Conservation (phyloP, 2,888 invertebrate genomes). For the Melitaea athalia region DNA sequence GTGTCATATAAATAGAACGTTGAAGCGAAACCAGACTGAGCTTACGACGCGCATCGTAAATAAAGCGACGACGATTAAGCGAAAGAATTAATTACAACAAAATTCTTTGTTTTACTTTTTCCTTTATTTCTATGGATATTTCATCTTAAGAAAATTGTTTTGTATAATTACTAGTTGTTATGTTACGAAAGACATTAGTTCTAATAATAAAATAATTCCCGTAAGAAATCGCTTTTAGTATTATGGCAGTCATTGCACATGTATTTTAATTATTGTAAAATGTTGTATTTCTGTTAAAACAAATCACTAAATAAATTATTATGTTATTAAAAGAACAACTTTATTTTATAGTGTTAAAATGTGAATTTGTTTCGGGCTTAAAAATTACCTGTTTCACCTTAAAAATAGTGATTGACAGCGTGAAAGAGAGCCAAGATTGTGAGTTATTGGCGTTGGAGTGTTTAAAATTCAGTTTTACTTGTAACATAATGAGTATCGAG, state of each 20-base stretch:
- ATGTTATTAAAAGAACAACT: not conserved
- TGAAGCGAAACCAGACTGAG: slow-evolving; percentile 8
- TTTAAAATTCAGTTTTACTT: not conserved
- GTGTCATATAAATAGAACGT: slow-evolving; percentile 51
- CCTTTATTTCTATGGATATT: too few relatives aligned
- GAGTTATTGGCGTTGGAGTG: slow-evolving; percentile 7
- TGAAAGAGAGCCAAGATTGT: slow-evolving; percentile 23
- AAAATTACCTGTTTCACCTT: slow-evolving; percentile 20
- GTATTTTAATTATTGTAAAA: too few relatives aligned
- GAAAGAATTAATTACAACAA: not conserved
- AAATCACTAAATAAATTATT: too few relatives aligned
- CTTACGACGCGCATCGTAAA: not conserved
- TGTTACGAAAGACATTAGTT: not conserved
- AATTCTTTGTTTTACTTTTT: not conserved
- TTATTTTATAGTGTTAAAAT: not conserved
- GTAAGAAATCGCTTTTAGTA: too few relatives aligned
- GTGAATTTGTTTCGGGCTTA: slow-evolving; percentile 15
- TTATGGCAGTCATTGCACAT: too few relatives aligned
- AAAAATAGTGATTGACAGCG: slow-evolving; percentile 28
- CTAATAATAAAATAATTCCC: too few relatives aligned
- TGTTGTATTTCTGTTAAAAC: too few relatives aligned
- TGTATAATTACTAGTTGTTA: not conserved
- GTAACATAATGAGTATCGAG: not conserved
- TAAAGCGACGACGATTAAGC: slow-evolving; percentile 1
- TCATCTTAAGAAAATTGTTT: too few relatives aligned